A percentile compares a stretch with the other conserved stretches of the same genome.
Evolutionary conservation across 1,140 invertebrate genomes (phyloP).

Genomic region (Arctopsyche grandis): DNA sequence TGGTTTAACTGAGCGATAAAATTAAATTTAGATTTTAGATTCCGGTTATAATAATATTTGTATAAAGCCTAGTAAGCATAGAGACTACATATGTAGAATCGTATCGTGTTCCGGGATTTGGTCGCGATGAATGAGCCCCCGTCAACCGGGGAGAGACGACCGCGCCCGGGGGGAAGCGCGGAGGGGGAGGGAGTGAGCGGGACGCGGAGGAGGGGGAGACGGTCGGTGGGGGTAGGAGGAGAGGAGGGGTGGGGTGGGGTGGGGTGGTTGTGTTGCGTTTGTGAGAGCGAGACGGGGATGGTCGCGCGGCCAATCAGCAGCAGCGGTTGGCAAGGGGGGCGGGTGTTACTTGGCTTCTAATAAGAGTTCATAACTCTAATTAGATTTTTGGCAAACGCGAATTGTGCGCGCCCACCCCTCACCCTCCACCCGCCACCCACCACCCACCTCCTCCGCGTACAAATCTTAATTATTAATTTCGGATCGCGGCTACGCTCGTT

Average conservation of each 20-base stretch:
- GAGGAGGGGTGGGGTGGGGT: not conserved
- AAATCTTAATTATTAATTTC: constrained; percentile 7
- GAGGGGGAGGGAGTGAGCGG: not conserved
- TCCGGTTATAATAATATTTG: too few relatives aligned
- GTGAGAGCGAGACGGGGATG: not conserved
- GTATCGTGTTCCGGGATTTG: too few relatives aligned
- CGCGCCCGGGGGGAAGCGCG: not conserved
- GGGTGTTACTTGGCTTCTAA: constrained; percentile 27
- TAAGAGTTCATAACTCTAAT: constrained; percentile 42
- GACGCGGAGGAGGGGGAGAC: not conserved
- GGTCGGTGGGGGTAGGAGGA: not conserved
- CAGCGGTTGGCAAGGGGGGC: constrained; percentile 10
- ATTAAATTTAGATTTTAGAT: too few relatives aligned
- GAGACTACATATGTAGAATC: too few relatives aligned
- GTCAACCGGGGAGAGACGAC: not conserved
- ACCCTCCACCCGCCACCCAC: not conserved
- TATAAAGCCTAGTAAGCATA: too few relatives aligned
- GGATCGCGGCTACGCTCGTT: not conserved
- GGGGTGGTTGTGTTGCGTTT: not conserved
- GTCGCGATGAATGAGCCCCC: too few relatives aligned
- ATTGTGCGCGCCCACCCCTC: not conserved
- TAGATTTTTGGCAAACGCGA: constrained; percentile 35
- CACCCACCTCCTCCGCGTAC: not conserved
- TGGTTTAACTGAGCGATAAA: too few relatives aligned
- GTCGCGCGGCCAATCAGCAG: constrained; percentile 19